Evolutionary conservation across 37 sponge, comb jelly and placozoan genomes (phyloP).

Genomic region (Crambe crambe): DNA sequence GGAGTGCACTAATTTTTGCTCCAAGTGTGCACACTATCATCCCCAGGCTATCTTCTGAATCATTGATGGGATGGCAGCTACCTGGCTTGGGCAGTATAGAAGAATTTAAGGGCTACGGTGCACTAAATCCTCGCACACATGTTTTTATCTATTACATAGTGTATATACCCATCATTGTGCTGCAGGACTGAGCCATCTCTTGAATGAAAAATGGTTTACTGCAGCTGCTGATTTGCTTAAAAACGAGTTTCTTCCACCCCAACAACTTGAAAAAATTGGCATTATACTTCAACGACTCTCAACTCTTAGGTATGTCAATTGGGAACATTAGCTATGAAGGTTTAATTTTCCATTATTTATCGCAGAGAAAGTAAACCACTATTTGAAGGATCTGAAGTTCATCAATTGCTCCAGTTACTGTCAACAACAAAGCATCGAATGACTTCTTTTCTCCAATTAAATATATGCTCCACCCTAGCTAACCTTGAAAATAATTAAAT

Average conservation of each 20-base stretch:
- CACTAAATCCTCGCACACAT: no score
- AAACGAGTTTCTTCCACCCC: not conserved
- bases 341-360: not conserved
- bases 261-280: not conserved
- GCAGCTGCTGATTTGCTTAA: not conserved
- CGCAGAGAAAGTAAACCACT: not conserved
- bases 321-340: not conserved
- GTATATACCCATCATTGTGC: no score
- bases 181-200: not conserved
- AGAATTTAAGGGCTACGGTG: no score
- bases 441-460: not conserved
- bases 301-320: not conserved
- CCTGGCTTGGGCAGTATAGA: no score
- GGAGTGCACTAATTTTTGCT: no score
- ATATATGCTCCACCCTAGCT: not conserved
- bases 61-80: no score
- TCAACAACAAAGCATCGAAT: not conserved
- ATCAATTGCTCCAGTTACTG: not conserved
- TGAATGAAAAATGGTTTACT: not conserved
- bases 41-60: no score
- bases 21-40: no score
- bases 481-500: not conserved
- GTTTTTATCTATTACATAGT: no score
- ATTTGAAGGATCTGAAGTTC: conserved; percentile 2
- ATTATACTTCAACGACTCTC: not conserved